Base-by-base conservation (phyloP, 1,140 invertebrate species). In the Triops cancriformis region DNA sequence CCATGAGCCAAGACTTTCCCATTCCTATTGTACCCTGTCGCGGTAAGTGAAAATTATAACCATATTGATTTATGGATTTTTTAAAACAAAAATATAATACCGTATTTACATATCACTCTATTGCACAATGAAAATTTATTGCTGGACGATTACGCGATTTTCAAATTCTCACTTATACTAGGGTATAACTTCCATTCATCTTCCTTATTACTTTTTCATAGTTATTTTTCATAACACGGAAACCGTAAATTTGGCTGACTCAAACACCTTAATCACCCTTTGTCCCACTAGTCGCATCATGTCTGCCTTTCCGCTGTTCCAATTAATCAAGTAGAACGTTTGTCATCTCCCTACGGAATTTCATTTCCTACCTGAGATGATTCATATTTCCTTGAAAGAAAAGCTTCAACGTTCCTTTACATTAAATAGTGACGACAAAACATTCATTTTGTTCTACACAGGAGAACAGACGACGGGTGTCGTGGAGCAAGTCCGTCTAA, bases 401-500 rank as follows among this genome's bases (percentile, higher is more conserved):
- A 37, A 37, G 31, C 7, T 37, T 37, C 31, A 37, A 37, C 31
- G 31, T 37, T 37, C 7, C 2, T 37, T 37, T 37, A 7, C 2
- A 37, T 37, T n/a, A n/a, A n/a, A n/a, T n/a, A n/a, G n/a, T n/a
- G n/a, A n/a, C 31, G 31, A 6, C 51, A 64, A 4, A 74, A 41
- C 2, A 18, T 0, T 75, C 9, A 28, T 12, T 75, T 75, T 23
- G 12, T 72, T 72, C 31, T 64, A 31, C 14, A 4, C 41, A 78
- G 42, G 72, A 74, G 14, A 12, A 26, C 23, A 31, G 27, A 9
- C n/a, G 23, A 72, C 79, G 26, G 80, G 79, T 14, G 79, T 79
- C 42, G 73, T 81, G 31, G 77, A 81, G 73, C 79, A 81, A 41
- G 80, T 82, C 31, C 72, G 80, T 27, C 76, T 82, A 6, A 80